Percentiles rank a stretch among this genome's conserved stretches.
Conservation (phyloP, 1,140 invertebrate genomes). For the Neodiprion lecontei region DNA sequence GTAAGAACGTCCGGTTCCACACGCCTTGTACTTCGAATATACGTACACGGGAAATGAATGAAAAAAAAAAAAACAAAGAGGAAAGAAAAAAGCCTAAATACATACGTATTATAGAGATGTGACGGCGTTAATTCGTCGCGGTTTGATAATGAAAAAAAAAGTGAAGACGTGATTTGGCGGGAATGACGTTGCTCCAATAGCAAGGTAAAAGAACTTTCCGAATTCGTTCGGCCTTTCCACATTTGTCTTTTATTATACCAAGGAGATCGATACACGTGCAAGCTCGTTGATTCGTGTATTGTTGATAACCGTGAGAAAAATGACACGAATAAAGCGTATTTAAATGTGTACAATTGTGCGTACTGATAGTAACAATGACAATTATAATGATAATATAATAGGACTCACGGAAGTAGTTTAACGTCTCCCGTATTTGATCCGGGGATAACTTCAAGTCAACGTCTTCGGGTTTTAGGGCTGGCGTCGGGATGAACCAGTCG, state of each 20-base stretch:
- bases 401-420: slow-evolving; percentile 97
- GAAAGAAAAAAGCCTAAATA: not conserved
- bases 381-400: too few species aligned
- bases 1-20: not conserved
- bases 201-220: too few species aligned
- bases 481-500: slow-evolving; percentile 92
- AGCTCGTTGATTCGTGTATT: too few species aligned
- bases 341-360: too few species aligned
- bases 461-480: slow-evolving; percentile 76
- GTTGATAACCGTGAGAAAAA: too few species aligned
- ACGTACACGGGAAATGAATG: not conserved
- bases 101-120: not conserved
- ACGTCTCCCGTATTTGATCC: slow-evolving; percentile 93
- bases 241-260: too few species aligned
- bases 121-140: slow-evolving; percentile 3
- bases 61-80: slow-evolving; percentile 8
- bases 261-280: too few species aligned
- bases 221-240: too few species aligned
- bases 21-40: too few species aligned
- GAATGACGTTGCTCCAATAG: too few species aligned
- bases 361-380: too few species aligned
- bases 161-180: not conserved
- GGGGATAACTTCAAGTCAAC: slow-evolving; percentile 85
- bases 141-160: not conserved
- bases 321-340: too few species aligned